Base-by-base conservation (phyloP, 2,113 vertebrate species). In the Zosterops pallidus region DNA sequence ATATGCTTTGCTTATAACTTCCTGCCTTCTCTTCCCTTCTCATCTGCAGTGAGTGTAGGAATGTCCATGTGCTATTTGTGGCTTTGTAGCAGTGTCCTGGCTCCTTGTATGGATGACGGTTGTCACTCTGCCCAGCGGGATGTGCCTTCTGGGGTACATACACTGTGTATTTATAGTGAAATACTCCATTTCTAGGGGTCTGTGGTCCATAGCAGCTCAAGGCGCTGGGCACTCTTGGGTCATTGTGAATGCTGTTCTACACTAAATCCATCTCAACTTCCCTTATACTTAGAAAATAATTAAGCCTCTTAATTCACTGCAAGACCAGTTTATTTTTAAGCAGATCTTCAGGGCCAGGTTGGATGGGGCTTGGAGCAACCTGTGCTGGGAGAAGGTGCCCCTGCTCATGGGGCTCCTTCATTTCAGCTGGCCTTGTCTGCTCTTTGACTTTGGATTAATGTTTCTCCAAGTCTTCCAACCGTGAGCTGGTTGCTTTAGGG, bases 61-160 rank as follows among this genome's bases (percentile, higher is more conserved):
- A 77, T 39, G 55, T 21, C 46, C 83, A 19, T 6, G 31, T 83
- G 74, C 85, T 87, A 21, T 84, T 81, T 86, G 77, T 74, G 65
- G 88, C 81, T 90, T 55, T 89, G 80, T 56, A 60, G 37, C 59
- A 49, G 56, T 41, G 31, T 85, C 49, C 57, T 49, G 71, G 3
- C 50, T 86, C 80, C 80, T 64, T 46, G 15, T 15, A 52, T 20
- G 76, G 89, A 1, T 62, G 72, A 46, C 44, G 89, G 68, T 1
- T 74, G 63, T 28, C 1, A 22, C 55, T 72, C 1, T 37, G 9
- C 64, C 1, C 4, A 53, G 60, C 0, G 0, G 79, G 81, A 29
- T 65, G 60, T 74, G 84, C 44, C 59, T 71, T 80, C 63, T 65
- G 64, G 76, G 56, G 3, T 47, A 2, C 7, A 33, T 1, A 1